phyloP scores from a whole-genome alignment of 53 echinoderm and acorn worm species.

The Holothuria leucospilota region DNA sequence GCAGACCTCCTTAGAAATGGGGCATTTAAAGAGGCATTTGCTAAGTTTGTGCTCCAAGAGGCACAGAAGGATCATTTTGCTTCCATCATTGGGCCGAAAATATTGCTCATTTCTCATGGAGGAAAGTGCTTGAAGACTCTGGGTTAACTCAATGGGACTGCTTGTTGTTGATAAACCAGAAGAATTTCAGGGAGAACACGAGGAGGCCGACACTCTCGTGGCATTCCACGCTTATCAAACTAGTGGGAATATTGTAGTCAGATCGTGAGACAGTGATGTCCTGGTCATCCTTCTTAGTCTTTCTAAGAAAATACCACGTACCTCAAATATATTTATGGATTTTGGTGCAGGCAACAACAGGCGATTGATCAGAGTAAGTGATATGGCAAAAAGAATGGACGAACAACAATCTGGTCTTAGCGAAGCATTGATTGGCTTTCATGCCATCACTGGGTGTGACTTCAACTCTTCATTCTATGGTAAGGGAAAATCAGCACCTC shows the following conservation, averaged over 20 bases:
- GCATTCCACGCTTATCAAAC: constrained; percentile 43
- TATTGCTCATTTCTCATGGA: constrained; percentile 40
- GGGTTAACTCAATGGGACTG: not conserved
- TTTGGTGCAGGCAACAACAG: constrained; percentile 59
- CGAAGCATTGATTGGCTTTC: constrained; percentile 49
- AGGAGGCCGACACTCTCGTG: constrained; percentile 54
- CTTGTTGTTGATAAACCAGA: constrained; percentile 37
- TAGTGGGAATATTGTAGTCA: constrained; percentile 41
- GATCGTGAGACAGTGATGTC: constrained; percentile 51
- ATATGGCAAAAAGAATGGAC: constrained; percentile 43
- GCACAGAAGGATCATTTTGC: constrained; percentile 27
- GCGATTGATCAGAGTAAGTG: constrained; percentile 54
- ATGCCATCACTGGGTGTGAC: constrained; percentile 60
- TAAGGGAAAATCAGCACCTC: constrained; percentile 49
- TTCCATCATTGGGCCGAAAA: constrained; percentile 33
- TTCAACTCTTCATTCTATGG: constrained; percentile 69
- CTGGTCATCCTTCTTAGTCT: not conserved
- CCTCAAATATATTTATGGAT: constrained; percentile 37
- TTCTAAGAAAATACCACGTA: constrained; percentile 8
- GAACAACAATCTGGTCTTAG: constrained; percentile 41
- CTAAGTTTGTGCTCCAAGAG: constrained; percentile 13
- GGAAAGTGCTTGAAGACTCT: constrained; percentile 32
- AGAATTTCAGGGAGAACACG: constrained; percentile 39
- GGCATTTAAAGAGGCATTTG: constrained; percentile 44
- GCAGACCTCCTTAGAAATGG: constrained; percentile 21